Percentiles rank a stretch among this genome's conserved stretches.
Evolutionary conservation across 2,797 vertebrate species (phyloP).

Genomic region (Poeciliopsis infans): DNA sequence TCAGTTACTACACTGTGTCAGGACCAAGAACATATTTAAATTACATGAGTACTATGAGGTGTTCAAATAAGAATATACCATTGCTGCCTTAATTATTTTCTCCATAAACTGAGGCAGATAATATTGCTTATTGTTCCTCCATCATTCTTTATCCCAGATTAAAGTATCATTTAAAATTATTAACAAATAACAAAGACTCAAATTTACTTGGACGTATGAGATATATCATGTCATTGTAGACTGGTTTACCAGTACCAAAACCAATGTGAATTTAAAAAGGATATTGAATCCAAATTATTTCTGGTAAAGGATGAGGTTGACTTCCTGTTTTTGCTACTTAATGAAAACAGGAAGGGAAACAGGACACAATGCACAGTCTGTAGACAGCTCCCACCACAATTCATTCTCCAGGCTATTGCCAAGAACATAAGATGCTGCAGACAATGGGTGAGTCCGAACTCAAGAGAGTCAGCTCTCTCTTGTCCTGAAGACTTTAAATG

Average conservation of each 20-base stretch:
- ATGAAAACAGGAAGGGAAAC: conserved; percentile 28
- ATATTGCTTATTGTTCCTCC: background rate
- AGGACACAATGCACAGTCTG: conserved; percentile 23
- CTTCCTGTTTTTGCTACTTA: conserved; percentile 22
- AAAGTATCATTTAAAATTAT: background rate
- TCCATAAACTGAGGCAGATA: background rate
- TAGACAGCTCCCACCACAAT: conserved; percentile 35
- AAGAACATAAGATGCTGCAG: conserved; percentile 44
- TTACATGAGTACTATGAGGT: background rate
- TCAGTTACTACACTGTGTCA: too few species aligned
- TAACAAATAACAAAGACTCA: background rate
- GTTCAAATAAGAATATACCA: background rate
- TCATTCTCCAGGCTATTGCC: conserved; percentile 48
- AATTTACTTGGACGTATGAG: background rate
- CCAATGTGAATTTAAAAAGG: background rate
- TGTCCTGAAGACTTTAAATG: background rate
- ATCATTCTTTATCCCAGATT: background rate
- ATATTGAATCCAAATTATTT: conserved; percentile 18
- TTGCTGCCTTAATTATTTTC: background rate
- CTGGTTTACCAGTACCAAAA: background rate
- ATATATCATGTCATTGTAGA: background rate
- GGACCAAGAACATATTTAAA: background rate
- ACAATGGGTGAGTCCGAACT: conserved; percentile 1
- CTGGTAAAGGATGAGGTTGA: conserved; percentile 4
- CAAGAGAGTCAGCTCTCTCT: background rate